A percentile compares a stretch with the other conserved stretches of the same genome.
Evolutionary conservation across 2,888 invertebrate genomes (phyloP).

Genomic region (Adelphocoris suturalis): DNA sequence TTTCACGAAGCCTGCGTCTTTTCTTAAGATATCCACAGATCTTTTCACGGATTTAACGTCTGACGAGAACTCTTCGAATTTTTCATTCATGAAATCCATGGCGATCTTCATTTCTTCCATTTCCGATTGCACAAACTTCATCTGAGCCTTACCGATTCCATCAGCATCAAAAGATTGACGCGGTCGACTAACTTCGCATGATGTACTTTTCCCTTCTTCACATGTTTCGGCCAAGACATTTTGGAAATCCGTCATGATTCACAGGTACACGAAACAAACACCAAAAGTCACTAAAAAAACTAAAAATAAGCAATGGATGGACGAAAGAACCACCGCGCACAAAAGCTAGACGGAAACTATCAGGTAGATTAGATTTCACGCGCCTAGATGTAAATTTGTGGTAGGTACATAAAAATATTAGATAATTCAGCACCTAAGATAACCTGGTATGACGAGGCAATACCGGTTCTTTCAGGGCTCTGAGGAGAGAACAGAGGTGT

Average conservation of each 20-base stretch:
- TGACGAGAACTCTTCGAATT: neutral
- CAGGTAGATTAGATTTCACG: neutral
- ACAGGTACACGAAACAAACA: neutral
- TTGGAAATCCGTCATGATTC: neutral
- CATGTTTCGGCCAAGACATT: neutral
- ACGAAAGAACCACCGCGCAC: neutral
- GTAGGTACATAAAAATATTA: neutral
- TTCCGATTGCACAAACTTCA: neutral
- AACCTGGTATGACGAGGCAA: too few relatives aligned
- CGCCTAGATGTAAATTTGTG: neutral
- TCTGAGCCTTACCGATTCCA: neutral
- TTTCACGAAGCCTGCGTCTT: neutral
- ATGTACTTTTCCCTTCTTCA: neutral
- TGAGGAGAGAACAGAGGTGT: too few relatives aligned
- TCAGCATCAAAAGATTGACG: neutral
- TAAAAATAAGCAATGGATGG: neutral
- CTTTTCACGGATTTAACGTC: neutral
- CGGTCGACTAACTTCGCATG: neutral
- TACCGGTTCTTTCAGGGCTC: too few relatives aligned
- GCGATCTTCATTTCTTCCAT: neutral
- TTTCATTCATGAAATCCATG: constrained; percentile 15
- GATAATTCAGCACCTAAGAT: too few relatives aligned
- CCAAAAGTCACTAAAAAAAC: neutral
- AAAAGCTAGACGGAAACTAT: neutral
- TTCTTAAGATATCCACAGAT: neutral